phyloP scores from a whole-genome alignment of 2,888 invertebrate genomes.

The Xestobium rufovillosum region DNA sequence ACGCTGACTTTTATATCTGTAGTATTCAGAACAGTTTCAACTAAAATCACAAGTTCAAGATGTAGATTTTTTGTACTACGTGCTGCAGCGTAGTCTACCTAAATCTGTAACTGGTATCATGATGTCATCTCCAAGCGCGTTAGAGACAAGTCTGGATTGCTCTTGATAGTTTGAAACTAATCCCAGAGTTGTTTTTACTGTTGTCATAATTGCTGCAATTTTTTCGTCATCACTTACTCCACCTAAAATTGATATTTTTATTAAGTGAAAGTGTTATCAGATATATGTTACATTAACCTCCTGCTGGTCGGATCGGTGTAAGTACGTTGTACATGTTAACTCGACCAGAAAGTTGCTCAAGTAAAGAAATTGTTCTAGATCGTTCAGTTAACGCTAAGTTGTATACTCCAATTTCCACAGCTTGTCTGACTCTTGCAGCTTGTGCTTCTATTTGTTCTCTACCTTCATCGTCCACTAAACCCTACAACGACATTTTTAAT shows the following conservation, averaged over 20 bases:
- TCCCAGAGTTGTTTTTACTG: slow-evolving; percentile 57
- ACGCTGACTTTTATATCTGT: slow-evolving; percentile 62
- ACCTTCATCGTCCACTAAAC: slow-evolving; percentile 60
- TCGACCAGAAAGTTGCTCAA: slow-evolving; percentile 5
- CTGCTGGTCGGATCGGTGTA: no score
- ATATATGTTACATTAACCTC: no score
- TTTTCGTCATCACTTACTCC: slow-evolving; percentile 10
- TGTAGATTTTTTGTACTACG: no score
- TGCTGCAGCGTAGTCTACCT: no score
- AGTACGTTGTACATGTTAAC: no score
- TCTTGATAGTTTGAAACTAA: slow-evolving; percentile 64
- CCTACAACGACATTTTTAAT: slow-evolving; percentile 40
- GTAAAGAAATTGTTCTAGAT: no score
- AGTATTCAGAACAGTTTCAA: slow-evolving; percentile 60
- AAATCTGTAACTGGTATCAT: slow-evolving; percentile 71
- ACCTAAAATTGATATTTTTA: no score
- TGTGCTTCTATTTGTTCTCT: slow-evolving; percentile 44
- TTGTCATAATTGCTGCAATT: slow-evolving; percentile 60
- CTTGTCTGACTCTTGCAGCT: slow-evolving; percentile 16
- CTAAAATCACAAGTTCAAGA: slow-evolving; percentile 42
- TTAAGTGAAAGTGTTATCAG: no score
- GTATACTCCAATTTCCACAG: slow-evolving; percentile 47
- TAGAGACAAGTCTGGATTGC: slow-evolving; percentile 54
- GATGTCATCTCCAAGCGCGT: slow-evolving; percentile 56
- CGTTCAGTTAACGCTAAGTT: slow-evolving; percentile 54